These are phyloP conservation scores for Phragmatobia fuliginosa DNA, from an alignment of 2,888 invertebrate species.

Conservation along the genomic window DNA sequence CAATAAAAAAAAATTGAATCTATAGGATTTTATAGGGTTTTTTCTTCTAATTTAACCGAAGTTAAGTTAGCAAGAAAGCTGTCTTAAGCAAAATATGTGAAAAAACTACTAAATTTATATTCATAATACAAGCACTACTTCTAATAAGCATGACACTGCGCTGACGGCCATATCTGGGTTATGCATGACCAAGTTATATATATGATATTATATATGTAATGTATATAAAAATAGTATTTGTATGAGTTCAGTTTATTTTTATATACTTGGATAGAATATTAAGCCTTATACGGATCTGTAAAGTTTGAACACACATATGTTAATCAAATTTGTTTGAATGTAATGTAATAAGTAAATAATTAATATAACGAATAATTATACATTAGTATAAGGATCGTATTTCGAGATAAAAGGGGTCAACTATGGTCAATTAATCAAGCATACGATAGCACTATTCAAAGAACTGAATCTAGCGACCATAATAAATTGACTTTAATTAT, in stretches of 20 bases:
- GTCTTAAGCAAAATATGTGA: not conserved
- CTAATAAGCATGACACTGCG: not conserved
- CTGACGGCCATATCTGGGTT: too few species aligned
- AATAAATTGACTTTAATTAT: constrained; percentile 15
- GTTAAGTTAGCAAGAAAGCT: constrained; percentile 14
- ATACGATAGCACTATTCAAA: not conserved
- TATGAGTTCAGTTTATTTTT: not conserved
- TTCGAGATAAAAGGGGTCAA: not conserved
- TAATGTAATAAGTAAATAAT: not conserved
- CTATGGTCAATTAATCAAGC: not conserved
- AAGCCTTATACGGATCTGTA: not conserved
- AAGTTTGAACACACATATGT: not conserved
- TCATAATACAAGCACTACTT: not conserved
- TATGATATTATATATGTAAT: not conserved
- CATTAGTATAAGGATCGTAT: not conserved
- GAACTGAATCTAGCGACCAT: not conserved
- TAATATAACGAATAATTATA: not conserved
- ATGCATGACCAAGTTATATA: not conserved
- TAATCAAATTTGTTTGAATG: not conserved
- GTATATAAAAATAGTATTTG: not conserved
- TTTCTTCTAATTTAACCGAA: constrained; percentile 27
- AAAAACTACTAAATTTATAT: not conserved
- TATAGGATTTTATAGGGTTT: constrained; percentile 13
- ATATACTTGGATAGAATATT: not conserved
- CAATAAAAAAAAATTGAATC: constrained; percentile 31